Conservation (phyloP, 2,113 vertebrate species). For the Ploceus nigricollis region DNA sequence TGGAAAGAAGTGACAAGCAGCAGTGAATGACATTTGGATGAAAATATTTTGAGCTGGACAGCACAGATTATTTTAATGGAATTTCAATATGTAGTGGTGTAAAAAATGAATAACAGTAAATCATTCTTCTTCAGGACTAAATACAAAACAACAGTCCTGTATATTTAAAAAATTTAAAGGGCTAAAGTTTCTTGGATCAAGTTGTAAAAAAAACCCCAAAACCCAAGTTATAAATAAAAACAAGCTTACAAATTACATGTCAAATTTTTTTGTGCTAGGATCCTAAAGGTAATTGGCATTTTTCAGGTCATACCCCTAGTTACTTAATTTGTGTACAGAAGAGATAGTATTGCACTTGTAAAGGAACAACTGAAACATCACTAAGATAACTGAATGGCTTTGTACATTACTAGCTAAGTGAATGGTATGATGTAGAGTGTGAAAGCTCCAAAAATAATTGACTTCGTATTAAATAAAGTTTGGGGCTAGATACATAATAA, state of each 20-base stretch:
- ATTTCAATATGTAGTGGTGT: not conserved
- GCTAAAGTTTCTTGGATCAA: not conserved
- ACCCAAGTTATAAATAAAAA: not conserved
- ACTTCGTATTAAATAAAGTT: not conserved
- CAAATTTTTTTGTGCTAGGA: not conserved
- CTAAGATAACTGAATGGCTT: conserved; percentile 46
- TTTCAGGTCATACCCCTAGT: not conserved
- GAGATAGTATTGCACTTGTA: conserved; percentile 60
- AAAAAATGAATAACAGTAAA: not conserved
- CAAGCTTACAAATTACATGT: not conserved
- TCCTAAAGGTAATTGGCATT: not conserved
- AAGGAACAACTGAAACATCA: conserved; percentile 74
- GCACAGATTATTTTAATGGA: not conserved
- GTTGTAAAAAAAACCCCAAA: not conserved
- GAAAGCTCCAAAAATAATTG: not conserved
- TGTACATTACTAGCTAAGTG: not conserved
- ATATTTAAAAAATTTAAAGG: not conserved
- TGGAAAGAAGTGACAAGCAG: not conserved
- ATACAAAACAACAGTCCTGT: not conserved
- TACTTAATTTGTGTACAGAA: conserved; percentile 46
- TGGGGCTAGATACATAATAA: not conserved
- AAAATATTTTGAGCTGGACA: not conserved
- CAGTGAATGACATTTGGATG: not conserved
- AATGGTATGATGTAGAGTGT: not conserved
- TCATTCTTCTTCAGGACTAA: not conserved